Evolutionary conservation across 2,797 vertebrate genomes (phyloP).

Genomic region (Gadopsis marmoratus): DNA sequence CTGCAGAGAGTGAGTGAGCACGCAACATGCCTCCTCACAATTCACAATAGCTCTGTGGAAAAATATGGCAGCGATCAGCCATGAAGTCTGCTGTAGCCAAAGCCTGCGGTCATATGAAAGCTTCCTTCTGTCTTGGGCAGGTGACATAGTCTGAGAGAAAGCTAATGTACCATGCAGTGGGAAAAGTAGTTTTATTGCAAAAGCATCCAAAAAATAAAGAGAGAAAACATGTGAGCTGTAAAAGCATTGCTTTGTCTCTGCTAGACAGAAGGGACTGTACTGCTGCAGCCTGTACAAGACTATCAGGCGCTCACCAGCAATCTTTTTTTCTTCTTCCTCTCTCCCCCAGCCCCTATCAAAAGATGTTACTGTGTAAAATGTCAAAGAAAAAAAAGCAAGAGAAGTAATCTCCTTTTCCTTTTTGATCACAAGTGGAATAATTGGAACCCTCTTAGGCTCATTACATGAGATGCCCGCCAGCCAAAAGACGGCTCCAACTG

Average conservation of each 20-base stretch:
- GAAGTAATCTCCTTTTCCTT: conserved; percentile 82
- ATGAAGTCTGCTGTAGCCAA: conserved; percentile 62
- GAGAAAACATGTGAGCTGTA: conserved; percentile 73
- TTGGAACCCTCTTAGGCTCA: conserved; percentile 86
- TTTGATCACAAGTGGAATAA: conserved; percentile 87
- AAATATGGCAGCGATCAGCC: conserved; percentile 68
- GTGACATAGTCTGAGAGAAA: conserved; percentile 68
- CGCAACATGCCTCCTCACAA: conserved; percentile 50
- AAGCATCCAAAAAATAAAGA: conserved; percentile 84
- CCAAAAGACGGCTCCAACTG: conserved; percentile 81
- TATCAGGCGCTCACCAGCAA: conserved; percentile 80
- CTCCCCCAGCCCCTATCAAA: conserved; percentile 79
- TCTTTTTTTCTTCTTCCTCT: conserved; percentile 35
- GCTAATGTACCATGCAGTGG: conserved; percentile 79
- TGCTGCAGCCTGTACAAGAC: conserved; percentile 82
- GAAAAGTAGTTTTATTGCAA: conserved; percentile 85
- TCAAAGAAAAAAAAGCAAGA: conserved; percentile 80
- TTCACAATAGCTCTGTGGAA: conserved; percentile 64
- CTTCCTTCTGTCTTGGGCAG: conserved; percentile 66
- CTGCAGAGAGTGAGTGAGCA: conserved; percentile 60
- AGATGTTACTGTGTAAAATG: conserved; percentile 82
- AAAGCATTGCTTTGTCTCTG: conserved; percentile 58
- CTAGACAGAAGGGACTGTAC: conserved; percentile 53
- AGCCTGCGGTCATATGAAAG: conserved; percentile 61
- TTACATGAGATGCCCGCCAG: conserved; percentile 83